These are phyloP conservation scores for Vicugna pacos DNA, from an alignment of 2,113 vertebrate species.

Conservation along the genomic window DNA sequence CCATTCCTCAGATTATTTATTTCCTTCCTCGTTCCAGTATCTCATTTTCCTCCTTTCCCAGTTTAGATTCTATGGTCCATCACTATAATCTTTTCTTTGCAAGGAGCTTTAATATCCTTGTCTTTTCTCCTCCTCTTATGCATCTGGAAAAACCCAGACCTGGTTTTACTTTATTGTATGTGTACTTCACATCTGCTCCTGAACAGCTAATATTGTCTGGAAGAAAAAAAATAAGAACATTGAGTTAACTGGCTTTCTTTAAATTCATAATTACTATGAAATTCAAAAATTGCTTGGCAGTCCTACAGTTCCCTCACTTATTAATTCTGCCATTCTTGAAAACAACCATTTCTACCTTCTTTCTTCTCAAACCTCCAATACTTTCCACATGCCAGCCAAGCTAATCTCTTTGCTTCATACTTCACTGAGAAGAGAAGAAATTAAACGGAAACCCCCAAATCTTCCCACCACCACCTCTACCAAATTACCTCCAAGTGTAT, in stretches of 20 bases:
- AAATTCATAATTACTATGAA: neutral
- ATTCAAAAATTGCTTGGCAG: neutral
- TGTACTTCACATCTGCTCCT: neutral
- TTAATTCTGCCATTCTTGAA: neutral
- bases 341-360: neutral
- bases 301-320: neutral
- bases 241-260: neutral
- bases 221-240: neutral
- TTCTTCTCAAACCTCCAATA: neutral
- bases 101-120: neutral
- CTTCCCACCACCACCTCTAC: neutral
- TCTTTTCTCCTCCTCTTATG: neutral
- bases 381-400: neutral
- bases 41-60: neutral
- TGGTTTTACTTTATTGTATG: neutral
- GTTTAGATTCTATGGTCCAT: neutral
- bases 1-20: neutral
- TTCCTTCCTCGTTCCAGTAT: neutral
- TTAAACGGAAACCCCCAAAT: conserved; percentile 56
- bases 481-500: neutral
- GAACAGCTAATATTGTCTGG: neutral
- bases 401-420: neutral
- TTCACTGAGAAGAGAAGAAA: conserved; percentile 54
- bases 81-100: neutral
- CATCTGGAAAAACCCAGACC: neutral